Conservation (phyloP, 2,888 invertebrate genomes). For the Meganola albula region DNA sequence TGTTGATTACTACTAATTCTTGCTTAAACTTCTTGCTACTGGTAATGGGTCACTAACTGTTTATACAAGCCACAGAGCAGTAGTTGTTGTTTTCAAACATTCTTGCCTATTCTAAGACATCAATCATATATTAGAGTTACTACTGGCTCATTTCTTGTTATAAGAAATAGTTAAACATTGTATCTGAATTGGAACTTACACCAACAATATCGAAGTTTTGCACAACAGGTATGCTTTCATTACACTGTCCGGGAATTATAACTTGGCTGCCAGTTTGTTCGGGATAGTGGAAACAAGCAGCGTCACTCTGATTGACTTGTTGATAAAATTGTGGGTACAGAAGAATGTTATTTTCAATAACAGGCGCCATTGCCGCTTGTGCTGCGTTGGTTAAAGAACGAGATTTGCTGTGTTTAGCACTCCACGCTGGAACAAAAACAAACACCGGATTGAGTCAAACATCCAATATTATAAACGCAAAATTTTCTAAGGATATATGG, state of each 20-base stretch:
- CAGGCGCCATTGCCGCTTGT: constrained; percentile 31
- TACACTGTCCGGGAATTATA: constrained; percentile 60
- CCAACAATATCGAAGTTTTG: constrained; percentile 36
- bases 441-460: too few relatives aligned
- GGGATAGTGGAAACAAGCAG: constrained; percentile 62
- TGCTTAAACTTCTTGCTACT: too few relatives aligned
- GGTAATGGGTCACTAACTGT: too few relatives aligned
- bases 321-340: constrained; percentile 43
- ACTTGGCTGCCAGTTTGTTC: constrained; percentile 33
- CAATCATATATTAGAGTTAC: not conserved
- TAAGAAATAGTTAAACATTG: too few relatives aligned
- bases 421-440: constrained; percentile 55
- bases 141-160: too few relatives aligned
- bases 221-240: constrained; percentile 44
- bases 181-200: constrained; percentile 40
- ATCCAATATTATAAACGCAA: too few relatives aligned
- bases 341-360: constrained; percentile 36
- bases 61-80: too few relatives aligned
- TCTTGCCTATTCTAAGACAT: not conserved
- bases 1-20: too few relatives aligned
- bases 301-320: constrained; percentile 40
- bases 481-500: too few relatives aligned
- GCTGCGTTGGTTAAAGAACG: constrained; percentile 34
- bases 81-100: too few relatives aligned
- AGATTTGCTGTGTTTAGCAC: constrained; percentile 55